A percentile compares a stretch with the other conserved stretches of the same genome.
Evolutionary conservation across 1,140 invertebrate species (phyloP).

Genomic region (Bombus impatiens): DNA sequence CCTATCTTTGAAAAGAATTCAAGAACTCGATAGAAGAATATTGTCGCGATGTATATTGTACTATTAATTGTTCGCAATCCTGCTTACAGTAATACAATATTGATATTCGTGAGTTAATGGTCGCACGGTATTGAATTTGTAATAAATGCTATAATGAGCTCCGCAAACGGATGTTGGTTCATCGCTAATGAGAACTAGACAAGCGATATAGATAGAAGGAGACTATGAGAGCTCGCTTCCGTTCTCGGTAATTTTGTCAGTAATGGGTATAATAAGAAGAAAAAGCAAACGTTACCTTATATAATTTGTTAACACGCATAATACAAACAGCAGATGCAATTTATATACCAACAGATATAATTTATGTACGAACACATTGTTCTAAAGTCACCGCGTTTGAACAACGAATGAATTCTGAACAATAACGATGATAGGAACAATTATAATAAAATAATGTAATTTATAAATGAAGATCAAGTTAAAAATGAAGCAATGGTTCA

Average conservation of each 20-base stretch:
- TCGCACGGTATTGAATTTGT: slow-evolving; percentile 10
- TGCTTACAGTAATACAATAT: not conserved
- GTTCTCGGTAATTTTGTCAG: slow-evolving; percentile 10
- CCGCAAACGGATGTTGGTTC: slow-evolving; percentile 25
- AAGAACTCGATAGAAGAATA: not conserved
- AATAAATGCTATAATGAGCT: slow-evolving; percentile 18
- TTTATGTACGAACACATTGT: not conserved
- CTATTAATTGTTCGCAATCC: not conserved
- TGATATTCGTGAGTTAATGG: not conserved
- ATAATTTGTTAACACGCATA: not conserved
- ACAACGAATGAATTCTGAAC: not conserved
- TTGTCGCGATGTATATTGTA: not conserved
- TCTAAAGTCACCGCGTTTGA: not conserved
- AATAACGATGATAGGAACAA: not conserved
- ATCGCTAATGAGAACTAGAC: slow-evolving; percentile 16
- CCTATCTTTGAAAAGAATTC: not conserved
- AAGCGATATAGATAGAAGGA: slow-evolving; percentile 6
- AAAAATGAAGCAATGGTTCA: not conserved
- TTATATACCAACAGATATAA: not conserved
- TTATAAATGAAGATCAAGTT: no score
- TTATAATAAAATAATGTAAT: not conserved
- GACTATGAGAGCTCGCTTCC: not conserved
- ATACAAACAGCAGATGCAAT: not conserved
- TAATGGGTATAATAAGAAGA: not conserved
- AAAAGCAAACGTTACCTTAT: not conserved